phyloP scores from a whole-genome alignment of 2,888 invertebrate genomes.

The Hypomecis atomaria region DNA sequence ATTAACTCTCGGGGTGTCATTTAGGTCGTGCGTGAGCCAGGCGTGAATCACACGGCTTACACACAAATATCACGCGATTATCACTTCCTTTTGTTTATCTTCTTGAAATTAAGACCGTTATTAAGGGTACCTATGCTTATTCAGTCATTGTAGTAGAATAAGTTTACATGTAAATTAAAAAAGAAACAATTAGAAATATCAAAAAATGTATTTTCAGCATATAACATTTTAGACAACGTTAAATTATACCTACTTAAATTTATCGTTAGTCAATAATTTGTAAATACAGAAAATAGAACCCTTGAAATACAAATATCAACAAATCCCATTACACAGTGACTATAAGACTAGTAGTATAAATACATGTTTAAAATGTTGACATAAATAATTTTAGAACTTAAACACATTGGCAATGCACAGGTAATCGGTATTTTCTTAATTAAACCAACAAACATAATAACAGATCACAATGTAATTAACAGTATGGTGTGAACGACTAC shows the following conservation, averaged over 20 bases:
- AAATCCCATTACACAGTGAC: no score
- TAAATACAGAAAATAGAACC: no score
- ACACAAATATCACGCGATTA: constrained; percentile 12
- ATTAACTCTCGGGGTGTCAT: constrained; percentile 33
- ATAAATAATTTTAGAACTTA: no score
- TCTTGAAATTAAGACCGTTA: background rate
- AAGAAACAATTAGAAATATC: no score
- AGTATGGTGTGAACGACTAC: constrained; percentile 3
- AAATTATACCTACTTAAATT: no score
- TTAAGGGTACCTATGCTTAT: background rate
- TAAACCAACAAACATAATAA: constrained; percentile 13
- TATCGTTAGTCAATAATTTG: no score
- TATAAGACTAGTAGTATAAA: no score
- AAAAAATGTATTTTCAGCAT: no score
- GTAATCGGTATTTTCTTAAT: background rate
- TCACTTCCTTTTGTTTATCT: constrained; percentile 12
- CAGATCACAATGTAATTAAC: constrained; percentile 17
- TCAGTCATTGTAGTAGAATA: background rate
- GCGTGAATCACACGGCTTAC: constrained; percentile 11
- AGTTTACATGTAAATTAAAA: background rate
- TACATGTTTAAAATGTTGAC: no score
- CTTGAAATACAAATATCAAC: no score
- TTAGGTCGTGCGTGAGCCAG: constrained; percentile 19
- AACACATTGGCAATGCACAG: no score
- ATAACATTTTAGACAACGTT: no score